Evolutionary conservation across 2,113 vertebrate genomes (phyloP), one percentile per base, ranked within the genome.

Genomic region (Cephalopterus ornatus): DNA sequence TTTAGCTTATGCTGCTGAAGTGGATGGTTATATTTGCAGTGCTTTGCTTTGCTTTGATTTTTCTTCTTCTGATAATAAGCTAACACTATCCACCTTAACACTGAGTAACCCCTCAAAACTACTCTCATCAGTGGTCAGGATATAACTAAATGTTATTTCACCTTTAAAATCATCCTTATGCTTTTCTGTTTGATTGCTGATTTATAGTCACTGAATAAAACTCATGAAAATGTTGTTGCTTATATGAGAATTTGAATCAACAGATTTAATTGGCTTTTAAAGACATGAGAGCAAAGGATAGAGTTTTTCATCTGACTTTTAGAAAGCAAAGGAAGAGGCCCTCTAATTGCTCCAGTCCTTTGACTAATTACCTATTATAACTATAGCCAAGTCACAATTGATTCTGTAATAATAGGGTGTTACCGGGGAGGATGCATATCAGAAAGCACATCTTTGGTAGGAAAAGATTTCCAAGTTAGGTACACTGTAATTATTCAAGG

Each of bases 401-500:
- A 78, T 95, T 96, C 87, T 84, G 61, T 85, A 93, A 86, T 73
- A 95, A 72, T 46, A 42, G 75, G 33, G 44, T 91, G 83, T 86
- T 95, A 72, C 49, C 32, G 47, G 49, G 58, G 61, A 79, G 66
- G 75, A 84, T 53, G 32, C 37, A 47, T 81, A 92, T 81, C 72
- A 85, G 68, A 76, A 76, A 73, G n/a, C 1, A 7, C 78, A 83
- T 59, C 63, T 94, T 96, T 74, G 37, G 16, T 55, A 70, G 53
- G 63, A 75, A 90, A 75, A 92, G 59, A 86, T 56, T 81, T 47
- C n/a, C 74, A 44, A 49, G 71, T 66, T 66, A 94, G 75, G 52
- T 78, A 58, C 41, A n/a, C 21, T 89, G 62, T 59, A 93, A 97
- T 96, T 95, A 94, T 65, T 90, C 92, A 95, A 93, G 73, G 61